Conservation (phyloP, 2,797 vertebrate genomes). For the Gadopsis bispinosus region DNA sequence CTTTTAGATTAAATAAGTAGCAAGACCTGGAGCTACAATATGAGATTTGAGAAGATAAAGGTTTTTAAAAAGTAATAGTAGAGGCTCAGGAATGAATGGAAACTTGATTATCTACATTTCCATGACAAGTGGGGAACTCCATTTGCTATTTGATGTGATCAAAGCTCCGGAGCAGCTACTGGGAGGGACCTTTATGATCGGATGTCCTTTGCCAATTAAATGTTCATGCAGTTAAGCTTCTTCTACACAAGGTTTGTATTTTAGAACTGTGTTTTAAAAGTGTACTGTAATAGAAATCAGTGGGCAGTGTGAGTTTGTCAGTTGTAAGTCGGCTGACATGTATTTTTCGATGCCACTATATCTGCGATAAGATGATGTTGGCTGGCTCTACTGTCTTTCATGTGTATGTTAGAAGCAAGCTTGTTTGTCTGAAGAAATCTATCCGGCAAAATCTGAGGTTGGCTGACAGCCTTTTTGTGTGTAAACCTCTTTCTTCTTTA, state of each 20-base stretch:
- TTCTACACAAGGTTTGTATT: background rate
- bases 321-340: background rate
- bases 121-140: background rate
- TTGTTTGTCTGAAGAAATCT: too few species aligned
- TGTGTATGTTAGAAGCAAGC: background rate
- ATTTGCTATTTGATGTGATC: background rate
- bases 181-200: too few species aligned
- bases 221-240: background rate
- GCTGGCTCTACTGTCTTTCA: background rate
- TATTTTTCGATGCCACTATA: background rate
- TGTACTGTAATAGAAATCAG: background rate
- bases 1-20: background rate
- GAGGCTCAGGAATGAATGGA: background rate
- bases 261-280: background rate
- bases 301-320: background rate
- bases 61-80: background rate
- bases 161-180: background rate
- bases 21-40: conserved; percentile 3
- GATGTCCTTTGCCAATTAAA: background rate
- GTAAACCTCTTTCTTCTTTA: background rate
- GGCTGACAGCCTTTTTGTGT: conserved; percentile 3
- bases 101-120: background rate
- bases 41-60: background rate
- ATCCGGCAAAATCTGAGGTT: background rate
- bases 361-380: background rate